Base-by-base conservation (phyloP, 2,888 invertebrate species). In the Oscheius sp. region DNA sequence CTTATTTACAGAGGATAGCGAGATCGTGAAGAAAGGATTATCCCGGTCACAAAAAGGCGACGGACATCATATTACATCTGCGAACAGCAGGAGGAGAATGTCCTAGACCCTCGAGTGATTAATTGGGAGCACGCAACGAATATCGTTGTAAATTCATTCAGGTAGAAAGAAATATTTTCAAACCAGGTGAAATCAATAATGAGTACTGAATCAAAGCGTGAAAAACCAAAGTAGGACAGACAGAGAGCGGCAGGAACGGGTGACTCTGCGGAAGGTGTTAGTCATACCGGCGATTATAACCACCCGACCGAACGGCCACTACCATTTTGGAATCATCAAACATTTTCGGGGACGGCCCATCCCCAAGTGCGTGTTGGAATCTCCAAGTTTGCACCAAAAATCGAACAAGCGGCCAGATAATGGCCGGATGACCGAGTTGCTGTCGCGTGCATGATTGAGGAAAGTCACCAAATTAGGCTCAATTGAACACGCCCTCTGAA, bases 381-480 rank as follows among this genome's bases (percentile, higher is more conserved):
- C 20, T 20, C 22, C 4, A 47, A 47, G 47, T 47, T 47, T 24
- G 47, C 41, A 41, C 44, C 59, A 59, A 51, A 64, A 64, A 51
- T 51, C 50, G 64, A 64, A 64, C 64, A 67, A 67, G 66, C 57
- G 33, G 51, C 38, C 59, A 56, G 65, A 65, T 65, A 65, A 65
- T 65, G 47, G 49, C 65, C 65, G 65, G 65, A 65, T 47, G 54
- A 44, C 47, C 38, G 44, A 56, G 56, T 51, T 65, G 44, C 65
- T 56, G 47, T 65, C 45, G 65, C 54, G 65, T 65, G 65, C 65
- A 49, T 65, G 65, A 65, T 65, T 65, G 65, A 49, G 56, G 56
- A 65, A 65, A 65, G 65, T 65, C 65, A 44, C 54, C 54, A 56
- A 65, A 65, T 65, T 65, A 65, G 65, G 65, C 56, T 65, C 65